Evolutionary conservation across 1,140 invertebrate species (phyloP), one percentile per base, ranked within the genome.

Genomic region (Drosophila kepulauana): DNA sequence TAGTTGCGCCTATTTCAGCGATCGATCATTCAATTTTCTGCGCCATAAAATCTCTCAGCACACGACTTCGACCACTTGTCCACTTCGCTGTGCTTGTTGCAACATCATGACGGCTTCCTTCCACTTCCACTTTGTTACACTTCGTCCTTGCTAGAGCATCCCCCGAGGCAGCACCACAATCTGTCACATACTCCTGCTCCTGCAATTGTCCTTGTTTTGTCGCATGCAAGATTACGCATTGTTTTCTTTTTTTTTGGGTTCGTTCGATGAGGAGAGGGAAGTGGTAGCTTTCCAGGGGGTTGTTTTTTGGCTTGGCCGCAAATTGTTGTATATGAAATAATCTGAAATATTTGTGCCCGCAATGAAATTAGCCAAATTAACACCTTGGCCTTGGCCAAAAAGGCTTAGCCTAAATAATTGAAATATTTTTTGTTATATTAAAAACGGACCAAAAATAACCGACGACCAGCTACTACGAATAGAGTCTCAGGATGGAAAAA

Each of bases 351-450:
- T 89, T 75, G 75, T 81, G 75, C 71, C 81, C 78, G 71, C 78
- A 89, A 88, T 85, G 75, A 89, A 89, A 89, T 89, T 89, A 89
- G 86, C 85, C 75, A 89, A 89, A 89, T 89, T 89, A 89, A 89
- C 85, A 89, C 85, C 85, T 89, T 75, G 69, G 45, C 51, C 70
- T 68, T 69, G 84, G 76, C 79, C 35, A 38, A 38, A 49, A 41
- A 41, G 81, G 81, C 81, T 85, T 81, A 85, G 74, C 58, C 79
- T 51, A 77, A 89, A 89, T 89, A 89, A 89, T 81, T 89, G 85
- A 89, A 89, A 89, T 89, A 89, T 85, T 89, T 85, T 79, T 89
- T 89, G 85, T 70, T 84, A 75, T 84, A 85, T 71, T 88, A 89
- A 89, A 81, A 89, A 78, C 20, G 33, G 61, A 69, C 63, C 66